A percentile compares a stretch with the other conserved stretches of the same genome.
Evolutionary conservation across 2,888 invertebrate species (phyloP).

Genomic region (Drosophila kanekoi): DNA sequence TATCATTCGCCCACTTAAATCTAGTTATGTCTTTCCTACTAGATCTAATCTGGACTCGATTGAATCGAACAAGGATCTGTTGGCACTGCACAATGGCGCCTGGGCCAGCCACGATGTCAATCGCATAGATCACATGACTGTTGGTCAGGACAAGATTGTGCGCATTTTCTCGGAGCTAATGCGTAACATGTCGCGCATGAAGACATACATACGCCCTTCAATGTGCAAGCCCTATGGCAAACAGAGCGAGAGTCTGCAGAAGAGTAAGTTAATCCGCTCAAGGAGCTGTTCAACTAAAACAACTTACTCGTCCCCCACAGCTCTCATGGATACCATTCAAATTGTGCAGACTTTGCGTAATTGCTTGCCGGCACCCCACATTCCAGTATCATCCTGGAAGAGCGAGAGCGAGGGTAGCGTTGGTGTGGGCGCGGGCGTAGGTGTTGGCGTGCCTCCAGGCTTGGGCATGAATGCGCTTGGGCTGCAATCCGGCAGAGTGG

Average conservation of each 20-base stretch:
- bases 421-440: constrained; percentile 46
- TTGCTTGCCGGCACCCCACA: constrained; percentile 94
- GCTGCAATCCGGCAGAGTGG: constrained; percentile 62
- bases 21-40: neutral
- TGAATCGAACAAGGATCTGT: constrained; percentile 87
- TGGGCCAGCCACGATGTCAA: constrained; percentile 85
- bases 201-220: constrained; percentile 93
- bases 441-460: constrained; percentile 58
- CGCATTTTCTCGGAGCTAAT: constrained; percentile 94
- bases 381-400: constrained; percentile 95
- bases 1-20: neutral
- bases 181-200: constrained; percentile 95
- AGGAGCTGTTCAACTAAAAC: neutral
- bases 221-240: constrained; percentile 97
- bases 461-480: constrained; percentile 63
- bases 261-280: constrained; percentile 87
- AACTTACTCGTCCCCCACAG: constrained; percentile 83
- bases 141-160: constrained; percentile 94
- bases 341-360: constrained; percentile 93
- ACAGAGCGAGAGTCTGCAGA: constrained; percentile 94
- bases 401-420: constrained; percentile 88
- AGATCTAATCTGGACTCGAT: constrained; percentile 84
- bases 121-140: constrained; percentile 84
- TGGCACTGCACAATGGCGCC: constrained; percentile 89
- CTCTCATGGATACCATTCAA: constrained; percentile 94